These are phyloP conservation scores for Callyntrura guangdongensis DNA, from an alignment of 2,888 invertebrate genomes.

Conservation along the genomic window DNA sequence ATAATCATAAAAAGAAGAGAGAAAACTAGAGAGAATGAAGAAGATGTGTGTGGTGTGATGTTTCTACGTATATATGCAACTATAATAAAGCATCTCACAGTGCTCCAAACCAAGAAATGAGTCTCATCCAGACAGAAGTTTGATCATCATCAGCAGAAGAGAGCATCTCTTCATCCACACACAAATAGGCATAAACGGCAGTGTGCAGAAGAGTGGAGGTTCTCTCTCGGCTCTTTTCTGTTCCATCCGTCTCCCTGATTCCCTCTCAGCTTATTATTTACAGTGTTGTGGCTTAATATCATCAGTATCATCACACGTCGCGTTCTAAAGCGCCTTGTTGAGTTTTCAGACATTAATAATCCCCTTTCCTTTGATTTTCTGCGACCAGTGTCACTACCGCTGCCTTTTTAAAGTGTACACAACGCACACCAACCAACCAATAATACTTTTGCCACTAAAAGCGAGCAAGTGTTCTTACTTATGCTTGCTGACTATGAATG, in stretches of 20 bases:
- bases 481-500: conserved; percentile 51
- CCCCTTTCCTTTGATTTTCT: conserved; percentile 73
- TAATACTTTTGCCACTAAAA: conserved; percentile 28
- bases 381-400: conserved; percentile 55
- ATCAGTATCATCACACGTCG: conserved; percentile 68
- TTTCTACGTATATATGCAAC: conserved; percentile 15
- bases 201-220: neutral
- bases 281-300: conserved; percentile 55
- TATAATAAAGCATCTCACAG: neutral
- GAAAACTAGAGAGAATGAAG: conserved; percentile 10
- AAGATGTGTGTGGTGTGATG: neutral
- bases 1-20: conserved; percentile 52
- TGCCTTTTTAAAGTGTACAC: conserved; percentile 16
- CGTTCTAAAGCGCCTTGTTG: conserved; percentile 73
- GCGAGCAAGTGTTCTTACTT: conserved; percentile 65
- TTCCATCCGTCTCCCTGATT: conserved; percentile 58
- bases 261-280: conserved; percentile 66
- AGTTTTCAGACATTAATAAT: conserved; percentile 76
- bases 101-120: conserved; percentile 23
- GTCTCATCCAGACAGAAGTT: conserved; percentile 5
- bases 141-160: neutral
- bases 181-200: neutral
- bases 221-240: conserved; percentile 55
- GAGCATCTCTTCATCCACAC: conserved; percentile 7
- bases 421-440: conserved; percentile 16